A percentile compares a stretch with the other conserved stretches of the same genome.
These are phyloP conservation scores for Hirtodrosophila duncani DNA, from an alignment of 2,888 invertebrate species.

Conservation along the genomic window DNA sequence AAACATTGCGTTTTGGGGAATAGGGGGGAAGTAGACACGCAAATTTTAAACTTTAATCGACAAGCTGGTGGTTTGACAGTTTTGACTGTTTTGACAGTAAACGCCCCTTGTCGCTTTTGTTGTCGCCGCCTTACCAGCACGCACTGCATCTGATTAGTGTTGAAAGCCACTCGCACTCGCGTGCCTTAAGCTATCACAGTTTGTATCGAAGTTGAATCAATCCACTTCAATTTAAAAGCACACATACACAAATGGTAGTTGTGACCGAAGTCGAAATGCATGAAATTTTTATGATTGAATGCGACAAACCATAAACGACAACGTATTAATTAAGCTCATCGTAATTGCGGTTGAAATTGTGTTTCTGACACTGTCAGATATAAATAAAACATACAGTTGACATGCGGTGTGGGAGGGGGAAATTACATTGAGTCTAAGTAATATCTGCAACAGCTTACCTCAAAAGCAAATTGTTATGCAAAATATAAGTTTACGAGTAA, in stretches of 20 bases:
- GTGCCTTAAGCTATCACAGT: conserved; percentile 26
- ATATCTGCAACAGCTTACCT: conserved; percentile 29
- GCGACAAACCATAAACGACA: conserved; percentile 41
- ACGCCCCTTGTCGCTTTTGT: not conserved
- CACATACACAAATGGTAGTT: no score
- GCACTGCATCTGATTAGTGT: conserved; percentile 52
- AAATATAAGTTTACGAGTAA: conserved; percentile 24
- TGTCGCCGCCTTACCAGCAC: not conserved
- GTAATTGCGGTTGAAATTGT: conserved; percentile 34
- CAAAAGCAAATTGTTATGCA: conserved; percentile 24
- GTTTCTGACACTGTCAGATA: conserved; percentile 20
- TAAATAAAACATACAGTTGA: conserved; percentile 30
- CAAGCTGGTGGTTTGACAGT: conserved; percentile 40
- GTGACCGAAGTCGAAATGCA: conserved; percentile 6
- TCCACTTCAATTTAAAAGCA: conserved; percentile 42
- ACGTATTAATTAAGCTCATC: conserved; percentile 43
- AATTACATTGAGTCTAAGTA: no score
- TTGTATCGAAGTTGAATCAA: conserved; percentile 44
- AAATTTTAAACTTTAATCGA: conserved; percentile 42
- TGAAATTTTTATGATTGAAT: conserved; percentile 28
- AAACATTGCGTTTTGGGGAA: no score
- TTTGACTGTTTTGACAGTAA: conserved; percentile 35
- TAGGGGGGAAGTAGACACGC: conserved; percentile 14
- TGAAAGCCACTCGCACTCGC: conserved; percentile 44
- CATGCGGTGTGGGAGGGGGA: conserved; percentile 5